phyloP scores from a whole-genome alignment of 2,888 invertebrate genomes.

The Apamea sordens region DNA sequence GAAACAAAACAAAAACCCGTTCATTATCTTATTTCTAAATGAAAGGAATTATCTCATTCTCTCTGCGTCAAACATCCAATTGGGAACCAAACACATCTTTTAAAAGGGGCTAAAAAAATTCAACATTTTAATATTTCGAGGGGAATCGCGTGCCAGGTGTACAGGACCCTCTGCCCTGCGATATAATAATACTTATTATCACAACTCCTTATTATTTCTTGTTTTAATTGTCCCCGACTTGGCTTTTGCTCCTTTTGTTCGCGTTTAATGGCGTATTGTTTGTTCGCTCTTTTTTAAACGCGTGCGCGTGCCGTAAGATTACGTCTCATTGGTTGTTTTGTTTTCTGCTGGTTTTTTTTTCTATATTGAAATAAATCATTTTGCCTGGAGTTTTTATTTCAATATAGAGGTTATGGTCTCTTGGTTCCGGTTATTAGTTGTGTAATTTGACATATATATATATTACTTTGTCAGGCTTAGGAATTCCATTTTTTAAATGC shows the following conservation, averaged over 20 bases:
- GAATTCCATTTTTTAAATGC: too few relatives aligned
- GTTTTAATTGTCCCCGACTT: constrained; percentile 90
- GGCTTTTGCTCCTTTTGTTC: constrained; percentile 90
- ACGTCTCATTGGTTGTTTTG: constrained; percentile 68
- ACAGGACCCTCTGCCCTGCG: constrained; percentile 77
- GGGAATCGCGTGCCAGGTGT: constrained; percentile 83
- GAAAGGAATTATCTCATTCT: constrained; percentile 59
- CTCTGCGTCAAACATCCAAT: constrained; percentile 63
- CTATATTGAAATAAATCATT: constrained; percentile 23
- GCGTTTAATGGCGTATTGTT: constrained; percentile 89
- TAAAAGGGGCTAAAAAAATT: constrained; percentile 61
- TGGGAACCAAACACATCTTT: constrained; percentile 64
- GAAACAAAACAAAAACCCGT: neutral
- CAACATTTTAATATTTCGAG: constrained; percentile 65
- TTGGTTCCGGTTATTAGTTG: neutral
- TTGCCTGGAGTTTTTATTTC: constrained; percentile 1
- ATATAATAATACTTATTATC: constrained; percentile 89
- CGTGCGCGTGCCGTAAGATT: constrained; percentile 87
- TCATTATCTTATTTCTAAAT: constrained; percentile 45
- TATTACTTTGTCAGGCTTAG: neutral
- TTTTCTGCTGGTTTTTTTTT: constrained; percentile 29
- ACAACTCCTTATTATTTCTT: constrained; percentile 90
- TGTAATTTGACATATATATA: neutral
- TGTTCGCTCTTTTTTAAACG: constrained; percentile 82
- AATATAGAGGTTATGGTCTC: neutral